Percentiles rank a stretch among this genome's conserved stretches.
phyloP scores from a whole-genome alignment of 2,797 vertebrate genomes.

The Artibeus jamaicensis region DNA sequence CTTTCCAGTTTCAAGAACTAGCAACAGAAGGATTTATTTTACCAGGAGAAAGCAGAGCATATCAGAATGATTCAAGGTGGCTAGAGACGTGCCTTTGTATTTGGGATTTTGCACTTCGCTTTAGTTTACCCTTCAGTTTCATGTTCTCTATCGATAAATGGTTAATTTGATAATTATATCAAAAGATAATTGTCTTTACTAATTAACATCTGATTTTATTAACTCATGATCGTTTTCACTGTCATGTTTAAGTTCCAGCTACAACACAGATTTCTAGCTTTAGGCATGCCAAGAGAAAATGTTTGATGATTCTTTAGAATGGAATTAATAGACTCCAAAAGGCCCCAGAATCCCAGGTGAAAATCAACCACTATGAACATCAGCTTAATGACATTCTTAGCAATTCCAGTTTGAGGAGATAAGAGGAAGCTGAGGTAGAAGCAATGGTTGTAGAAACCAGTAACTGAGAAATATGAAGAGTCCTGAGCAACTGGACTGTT shows the following conservation, averaged over 20 bases:
- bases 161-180: conserved; percentile 8
- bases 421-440: conserved; percentile 17
- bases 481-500: background rate
- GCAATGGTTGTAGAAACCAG: background rate
- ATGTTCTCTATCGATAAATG: conserved; percentile 5
- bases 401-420: background rate
- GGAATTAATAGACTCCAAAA: background rate
- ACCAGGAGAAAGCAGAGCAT: background rate
- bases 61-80: background rate
- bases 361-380: background rate
- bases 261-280: background rate
- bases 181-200: background rate
- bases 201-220: conserved; percentile 35
- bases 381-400: background rate
- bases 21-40: background rate
- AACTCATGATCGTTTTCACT: background rate
- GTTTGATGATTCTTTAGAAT: background rate
- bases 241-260: background rate
- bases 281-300: background rate
- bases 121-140: background rate
- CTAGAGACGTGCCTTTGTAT: background rate
- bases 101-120: background rate
- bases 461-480: conserved; percentile 29
- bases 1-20: background rate
- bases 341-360: background rate